Base-by-base conservation (phyloP, 2,888 invertebrate species). In the Ormyrus labotus region DNA sequence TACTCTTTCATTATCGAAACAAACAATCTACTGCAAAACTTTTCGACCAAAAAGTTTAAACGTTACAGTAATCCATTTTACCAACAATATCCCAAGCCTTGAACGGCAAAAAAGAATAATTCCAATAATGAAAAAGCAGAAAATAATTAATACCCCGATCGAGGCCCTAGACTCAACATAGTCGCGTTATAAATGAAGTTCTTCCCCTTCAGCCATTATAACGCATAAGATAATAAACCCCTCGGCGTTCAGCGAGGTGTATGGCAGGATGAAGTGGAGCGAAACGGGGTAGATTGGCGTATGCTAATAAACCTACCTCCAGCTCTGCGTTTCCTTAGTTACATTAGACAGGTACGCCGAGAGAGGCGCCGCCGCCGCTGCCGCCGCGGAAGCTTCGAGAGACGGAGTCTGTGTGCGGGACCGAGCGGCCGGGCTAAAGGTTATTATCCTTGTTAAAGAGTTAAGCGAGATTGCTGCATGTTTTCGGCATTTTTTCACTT, bases 211-310 rank as follows among this genome's bases (percentile, higher is more conserved):
- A 61, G 19, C 70, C 78, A 78, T 75, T 78, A 81, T 74, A 65
- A 67, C 70, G 85, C 86, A 87, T 87, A 88, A 89, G 89, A 89
- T 89, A 89, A 89, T 89, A 88, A 89, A 87, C 85, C 87, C 88
- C 89, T 89, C 88, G 85, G 86, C 86, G 89, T 86, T 90, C 89
- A 90, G 84, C 86, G 88, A 89, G 87, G 88, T 89, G 87, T 89
- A 84, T 86, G 85, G 84, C 84, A 85, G 86, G 74, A 88, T 89
- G 87, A 89, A 88, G 88, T 87, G 87, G 86, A 89, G 88, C 87
- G 68, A 87, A 87, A 87, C 86, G 86, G 87, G 88, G 86, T 88
- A 86, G 86, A 87, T 84, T 86, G 86, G 86, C 88, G 86, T 89
- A 86, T 86, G 86, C 89, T 90, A 90, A 90, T 90, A 90, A 90